Evolutionary conservation across 2,797 vertebrate species (phyloP).

Genomic region (Brachyrhaphis roseni): DNA sequence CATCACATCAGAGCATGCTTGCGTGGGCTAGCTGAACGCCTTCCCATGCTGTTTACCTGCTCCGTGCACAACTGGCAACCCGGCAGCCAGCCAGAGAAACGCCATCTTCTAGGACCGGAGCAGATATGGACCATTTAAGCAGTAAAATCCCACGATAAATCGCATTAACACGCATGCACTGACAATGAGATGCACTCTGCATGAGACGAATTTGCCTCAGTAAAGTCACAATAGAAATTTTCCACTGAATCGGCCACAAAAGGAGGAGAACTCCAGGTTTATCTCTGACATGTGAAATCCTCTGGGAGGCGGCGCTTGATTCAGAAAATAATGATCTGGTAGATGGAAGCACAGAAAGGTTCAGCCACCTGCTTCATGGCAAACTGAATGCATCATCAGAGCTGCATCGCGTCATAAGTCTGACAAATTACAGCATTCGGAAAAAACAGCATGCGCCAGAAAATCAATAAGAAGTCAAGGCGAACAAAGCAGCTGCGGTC

Average conservation of each 20-base stretch:
- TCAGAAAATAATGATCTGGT: not conserved
- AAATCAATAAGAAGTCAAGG: constrained; percentile 55
- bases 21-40: constrained; percentile 23
- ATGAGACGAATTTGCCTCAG: constrained; percentile 33
- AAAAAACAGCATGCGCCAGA: constrained; percentile 48
- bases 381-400: constrained; percentile 23
- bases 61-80: constrained; percentile 45
- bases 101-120: constrained; percentile 29
- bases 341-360: constrained; percentile 25
- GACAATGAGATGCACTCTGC: constrained; percentile 38
- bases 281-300: constrained; percentile 7
- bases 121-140: constrained; percentile 33
- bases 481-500: constrained; percentile 47
- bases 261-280: constrained; percentile 11
- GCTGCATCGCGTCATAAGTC: constrained; percentile 41
- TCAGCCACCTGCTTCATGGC: constrained; percentile 3
- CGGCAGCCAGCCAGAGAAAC: constrained; percentile 23
- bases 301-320: constrained; percentile 8
- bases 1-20: constrained; percentile 43
- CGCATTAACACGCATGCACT: constrained; percentile 26
- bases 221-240: constrained; percentile 14
- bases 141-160: constrained; percentile 26
- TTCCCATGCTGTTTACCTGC: constrained; percentile 42
- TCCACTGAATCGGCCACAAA: not conserved
- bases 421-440: constrained; percentile 45